Conservation (phyloP, 1,140 invertebrate species). For the Schlechtendalia chinensis region DNA sequence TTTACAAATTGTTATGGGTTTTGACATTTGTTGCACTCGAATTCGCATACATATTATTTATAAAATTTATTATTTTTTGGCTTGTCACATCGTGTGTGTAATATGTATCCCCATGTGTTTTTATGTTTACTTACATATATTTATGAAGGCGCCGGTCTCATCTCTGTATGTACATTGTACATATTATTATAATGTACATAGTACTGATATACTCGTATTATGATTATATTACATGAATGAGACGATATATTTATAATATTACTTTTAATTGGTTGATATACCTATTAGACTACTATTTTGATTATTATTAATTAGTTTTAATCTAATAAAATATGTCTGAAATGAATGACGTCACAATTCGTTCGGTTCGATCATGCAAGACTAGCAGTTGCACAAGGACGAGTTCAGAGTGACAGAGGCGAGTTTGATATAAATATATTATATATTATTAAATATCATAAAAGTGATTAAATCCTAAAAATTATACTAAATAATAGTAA, state of each 20-base stretch:
- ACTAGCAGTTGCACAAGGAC: conserved; percentile 14
- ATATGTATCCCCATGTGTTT: neutral
- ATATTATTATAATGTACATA: too few species aligned
- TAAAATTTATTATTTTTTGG: neutral
- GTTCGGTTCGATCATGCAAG: conserved; percentile 32
- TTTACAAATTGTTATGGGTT: neutral
- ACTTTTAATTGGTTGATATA: too few species aligned
- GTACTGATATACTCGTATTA: neutral
- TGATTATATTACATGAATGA: neutral
- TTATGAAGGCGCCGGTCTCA: conserved; percentile 24
- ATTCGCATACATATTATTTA: neutral
- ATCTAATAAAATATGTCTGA: neutral
- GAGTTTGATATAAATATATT: neutral
- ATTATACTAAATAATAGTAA: neutral
- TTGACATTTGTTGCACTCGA: neutral
- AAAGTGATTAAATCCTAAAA: neutral
- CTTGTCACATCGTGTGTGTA: neutral
- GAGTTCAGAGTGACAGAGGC: conserved; percentile 37
- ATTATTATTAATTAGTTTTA: too few species aligned
- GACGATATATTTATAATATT: neutral
- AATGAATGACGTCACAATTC: conserved; percentile 9
- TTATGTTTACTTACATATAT: conserved; percentile 37
- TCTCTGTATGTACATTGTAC: conserved; percentile 17
- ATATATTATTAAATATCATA: conserved; percentile 9
- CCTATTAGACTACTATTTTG: too few species aligned